These are phyloP conservation scores for Girardinichthys multiradiatus DNA, from an alignment of 2,113 vertebrate genomes.

Conservation along the genomic window DNA sequence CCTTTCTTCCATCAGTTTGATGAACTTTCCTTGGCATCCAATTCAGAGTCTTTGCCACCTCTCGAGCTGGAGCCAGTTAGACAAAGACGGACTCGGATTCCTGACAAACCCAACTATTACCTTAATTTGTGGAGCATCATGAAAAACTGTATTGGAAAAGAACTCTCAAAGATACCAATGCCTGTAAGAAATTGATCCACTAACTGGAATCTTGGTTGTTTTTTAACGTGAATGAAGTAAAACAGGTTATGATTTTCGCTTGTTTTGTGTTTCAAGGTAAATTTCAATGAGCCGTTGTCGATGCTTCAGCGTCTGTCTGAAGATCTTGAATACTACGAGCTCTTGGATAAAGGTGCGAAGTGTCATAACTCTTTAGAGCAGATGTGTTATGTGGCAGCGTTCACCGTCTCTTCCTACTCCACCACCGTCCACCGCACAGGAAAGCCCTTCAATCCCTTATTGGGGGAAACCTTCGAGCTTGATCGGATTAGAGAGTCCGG, in stretches of 20 bases:
- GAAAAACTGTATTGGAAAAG: constrained; percentile 97
- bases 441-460: constrained; percentile 95
- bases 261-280: constrained; percentile 80
- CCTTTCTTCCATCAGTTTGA: constrained; percentile 80
- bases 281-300: constrained; percentile 96
- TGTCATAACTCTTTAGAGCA: constrained; percentile 92
- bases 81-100: constrained; percentile 88
- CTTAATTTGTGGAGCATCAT: constrained; percentile 98
- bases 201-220: not conserved
- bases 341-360: constrained; percentile 88
- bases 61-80: constrained; percentile 77
- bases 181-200: constrained; percentile 80
- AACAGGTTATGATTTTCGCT: not conserved
- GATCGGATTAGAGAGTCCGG: constrained; percentile 89
- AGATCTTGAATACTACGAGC: constrained; percentile 94
- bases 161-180: constrained; percentile 97
- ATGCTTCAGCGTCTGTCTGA: constrained; percentile 97
- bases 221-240: not conserved
- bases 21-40: constrained; percentile 83
- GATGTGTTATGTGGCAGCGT: constrained; percentile 94
- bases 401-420: constrained; percentile 96
- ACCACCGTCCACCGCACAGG: constrained; percentile 95
- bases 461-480: constrained; percentile 96
- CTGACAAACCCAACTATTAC: constrained; percentile 95
- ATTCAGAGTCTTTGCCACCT: constrained; percentile 76